Evolutionary conservation across 1,140 invertebrate species (phyloP), one percentile per base, ranked within the genome.

Genomic region (Leptinotarsa undecemlineata): DNA sequence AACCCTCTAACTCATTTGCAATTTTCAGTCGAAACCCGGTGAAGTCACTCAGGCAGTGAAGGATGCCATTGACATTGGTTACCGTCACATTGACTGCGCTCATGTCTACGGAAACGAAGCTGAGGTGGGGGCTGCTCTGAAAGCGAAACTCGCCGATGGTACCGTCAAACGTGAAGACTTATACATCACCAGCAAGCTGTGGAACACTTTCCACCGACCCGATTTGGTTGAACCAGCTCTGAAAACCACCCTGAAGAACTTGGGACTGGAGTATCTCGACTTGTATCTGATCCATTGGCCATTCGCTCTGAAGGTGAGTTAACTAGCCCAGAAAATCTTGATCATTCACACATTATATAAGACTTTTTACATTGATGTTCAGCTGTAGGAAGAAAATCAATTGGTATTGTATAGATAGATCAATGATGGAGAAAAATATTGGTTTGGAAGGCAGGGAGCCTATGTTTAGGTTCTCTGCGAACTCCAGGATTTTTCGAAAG

Each of bases 271-370:
- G 15, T 95, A 95, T 79, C 81, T 96, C 2, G 94, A 96, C 82
- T 85, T 95, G 6, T 95, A 91, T 80, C 87, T 95, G 0, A 89
- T 95, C 68, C 94, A 96, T 81, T 95, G 92, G 91, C 94, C 94
- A 21, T 86, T 92, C 78, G 90, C 80, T 1, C 76, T 79, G 33
- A 76, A 81, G 63, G 80, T 79, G 20, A 26, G 23, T 64, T 23
- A 17, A 4, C 20, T 64, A 8, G 1, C 8, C 1, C 8, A 33
- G 33, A 8, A 11, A 33, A 33, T 33, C 33, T 11, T 8, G 33
- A 8, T 8, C 33, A 42, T 11, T 42, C 2, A 42, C 33, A 3
- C 8, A 42, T 11, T 42, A 4, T 33, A 33, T 6, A 42, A 42
- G 1, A 8, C 11, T 11, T 8, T 42, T 42, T 42, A 42, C 8